Conservation (phyloP, 2,797 vertebrate species). For the Girardinus metallicus region DNA sequence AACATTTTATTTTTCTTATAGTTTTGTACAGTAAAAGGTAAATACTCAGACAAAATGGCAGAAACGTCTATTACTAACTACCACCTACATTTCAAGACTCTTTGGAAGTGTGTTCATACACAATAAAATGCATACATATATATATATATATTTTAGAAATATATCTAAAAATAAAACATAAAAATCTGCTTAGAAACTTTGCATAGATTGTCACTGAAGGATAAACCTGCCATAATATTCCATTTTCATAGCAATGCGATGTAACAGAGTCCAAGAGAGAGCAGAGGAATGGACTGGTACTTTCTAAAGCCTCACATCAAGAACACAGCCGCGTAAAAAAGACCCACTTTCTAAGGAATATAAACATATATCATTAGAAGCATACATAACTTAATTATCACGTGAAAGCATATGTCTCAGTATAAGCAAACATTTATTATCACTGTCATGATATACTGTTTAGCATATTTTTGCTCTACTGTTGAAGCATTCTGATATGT, state of each 20-base stretch:
- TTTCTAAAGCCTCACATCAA: slow-evolving; percentile 24
- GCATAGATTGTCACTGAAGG: slow-evolving; percentile 55
- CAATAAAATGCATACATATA: background rate
- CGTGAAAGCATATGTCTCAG: slow-evolving; percentile 47
- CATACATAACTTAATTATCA: slow-evolving; percentile 48
- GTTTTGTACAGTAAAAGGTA: slow-evolving; percentile 29
- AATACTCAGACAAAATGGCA: slow-evolving; percentile 38
- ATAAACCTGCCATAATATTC: slow-evolving; percentile 19
- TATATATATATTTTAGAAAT: background rate
- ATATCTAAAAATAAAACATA: background rate
- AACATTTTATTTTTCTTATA: slow-evolving; percentile 26
- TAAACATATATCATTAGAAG: slow-evolving; percentile 62
- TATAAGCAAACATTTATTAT: slow-evolving; percentile 51
- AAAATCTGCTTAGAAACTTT: slow-evolving; percentile 34
- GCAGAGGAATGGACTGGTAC: slow-evolving; percentile 27
- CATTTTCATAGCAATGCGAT: slow-evolving; percentile 7
- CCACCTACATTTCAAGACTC: slow-evolving; percentile 8
- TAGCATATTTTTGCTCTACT: slow-evolving; percentile 10
- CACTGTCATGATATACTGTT: background rate
- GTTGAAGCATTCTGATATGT: slow-evolving; percentile 55
- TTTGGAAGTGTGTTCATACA: slow-evolving; percentile 18
- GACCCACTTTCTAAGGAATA: slow-evolving; percentile 37
- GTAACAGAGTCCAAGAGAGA: background rate
- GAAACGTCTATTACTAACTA: slow-evolving; percentile 6
- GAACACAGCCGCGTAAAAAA: slow-evolving; percentile 31